Conservation (phyloP, 2,113 vertebrate species). For the Chionodraco myersi region DNA sequence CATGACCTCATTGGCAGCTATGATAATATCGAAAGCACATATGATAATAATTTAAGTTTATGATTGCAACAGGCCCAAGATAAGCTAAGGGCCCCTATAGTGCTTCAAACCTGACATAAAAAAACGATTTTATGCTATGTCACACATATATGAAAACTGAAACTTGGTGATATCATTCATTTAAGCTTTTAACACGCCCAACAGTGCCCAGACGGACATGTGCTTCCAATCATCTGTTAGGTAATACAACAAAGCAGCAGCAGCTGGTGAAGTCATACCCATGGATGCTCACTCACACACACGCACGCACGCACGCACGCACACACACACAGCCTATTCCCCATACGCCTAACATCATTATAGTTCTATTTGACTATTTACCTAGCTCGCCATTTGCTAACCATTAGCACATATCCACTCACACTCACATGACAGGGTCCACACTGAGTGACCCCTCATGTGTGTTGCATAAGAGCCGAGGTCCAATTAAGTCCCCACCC, state of each 20-base stretch:
- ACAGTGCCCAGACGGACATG: conserved; percentile 57
- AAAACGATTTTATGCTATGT: conserved; percentile 17
- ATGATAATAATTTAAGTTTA: not conserved
- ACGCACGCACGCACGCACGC: not conserved
- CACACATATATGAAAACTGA: conserved; percentile 48
- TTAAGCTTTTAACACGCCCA: conserved; percentile 43
- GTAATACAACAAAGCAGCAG: conserved; percentile 65
- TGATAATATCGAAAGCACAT: not conserved
- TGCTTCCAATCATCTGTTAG: conserved; percentile 81
- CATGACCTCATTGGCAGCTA: not conserved
- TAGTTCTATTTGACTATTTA: conserved; percentile 42
- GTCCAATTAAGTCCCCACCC: conserved; percentile 57
- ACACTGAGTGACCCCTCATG: conserved; percentile 54
- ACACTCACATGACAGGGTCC: conserved; percentile 16
- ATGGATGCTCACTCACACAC: not conserved
- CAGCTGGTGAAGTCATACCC: conserved; percentile 72
- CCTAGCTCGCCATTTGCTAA: conserved; percentile 36
- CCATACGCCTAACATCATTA: conserved; percentile 19
- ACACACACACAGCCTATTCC: not conserved
- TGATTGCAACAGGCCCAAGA: not conserved
- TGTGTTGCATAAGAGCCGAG: conserved; percentile 63
- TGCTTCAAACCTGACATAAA: not conserved
- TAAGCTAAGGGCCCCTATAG: not conserved
- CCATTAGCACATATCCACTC: conserved; percentile 6
- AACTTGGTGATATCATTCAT: conserved; percentile 51